Conservation (phyloP, 2,888 invertebrate species). For the Embidobia sp. region DNA sequence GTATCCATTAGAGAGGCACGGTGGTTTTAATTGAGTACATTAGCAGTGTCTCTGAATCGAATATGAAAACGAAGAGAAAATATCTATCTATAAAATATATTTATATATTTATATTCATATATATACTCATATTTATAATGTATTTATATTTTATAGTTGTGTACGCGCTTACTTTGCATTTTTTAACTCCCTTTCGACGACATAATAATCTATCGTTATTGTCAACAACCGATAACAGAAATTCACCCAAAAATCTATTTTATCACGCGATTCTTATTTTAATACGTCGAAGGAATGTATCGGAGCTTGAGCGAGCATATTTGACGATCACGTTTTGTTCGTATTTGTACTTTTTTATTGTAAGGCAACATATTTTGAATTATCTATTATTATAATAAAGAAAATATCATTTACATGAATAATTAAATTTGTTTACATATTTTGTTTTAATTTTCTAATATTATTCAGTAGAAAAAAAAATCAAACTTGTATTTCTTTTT, state of each 20-base stretch:
- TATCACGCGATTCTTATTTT: slow-evolving; percentile 28
- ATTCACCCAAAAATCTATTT: slow-evolving; percentile 35
- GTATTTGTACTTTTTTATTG: slow-evolving; percentile 50
- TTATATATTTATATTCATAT: slow-evolving; percentile 62
- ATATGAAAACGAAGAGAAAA: slow-evolving; percentile 53
- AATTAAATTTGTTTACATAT: no score
- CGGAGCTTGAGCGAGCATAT: slow-evolving; percentile 28
- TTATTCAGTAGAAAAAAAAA: no score
- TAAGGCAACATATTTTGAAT: slow-evolving; percentile 34
- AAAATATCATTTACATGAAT: no score
- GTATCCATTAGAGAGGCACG: slow-evolving; percentile 74
- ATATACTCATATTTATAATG: slow-evolving; percentile 49
- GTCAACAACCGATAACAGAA: slow-evolving; percentile 48
- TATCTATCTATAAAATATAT: slow-evolving; percentile 67
- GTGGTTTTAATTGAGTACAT: slow-evolving; percentile 72
- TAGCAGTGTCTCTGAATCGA: slow-evolving; percentile 71
- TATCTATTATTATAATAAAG: no score
- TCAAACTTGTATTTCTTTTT: no score
- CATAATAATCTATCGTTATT: slow-evolving; percentile 47
- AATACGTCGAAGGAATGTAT: slow-evolving; percentile 48
- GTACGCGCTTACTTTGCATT: slow-evolving; percentile 56
- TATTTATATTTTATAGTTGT: slow-evolving; percentile 63
- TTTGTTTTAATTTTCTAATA: no score
- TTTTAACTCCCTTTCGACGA: slow-evolving; percentile 33
- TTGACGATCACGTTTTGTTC: slow-evolving; percentile 17